These are phyloP conservation scores for Megalopta genalis DNA, from an alignment of 1,140 invertebrate genomes.

Conservation along the genomic window DNA sequence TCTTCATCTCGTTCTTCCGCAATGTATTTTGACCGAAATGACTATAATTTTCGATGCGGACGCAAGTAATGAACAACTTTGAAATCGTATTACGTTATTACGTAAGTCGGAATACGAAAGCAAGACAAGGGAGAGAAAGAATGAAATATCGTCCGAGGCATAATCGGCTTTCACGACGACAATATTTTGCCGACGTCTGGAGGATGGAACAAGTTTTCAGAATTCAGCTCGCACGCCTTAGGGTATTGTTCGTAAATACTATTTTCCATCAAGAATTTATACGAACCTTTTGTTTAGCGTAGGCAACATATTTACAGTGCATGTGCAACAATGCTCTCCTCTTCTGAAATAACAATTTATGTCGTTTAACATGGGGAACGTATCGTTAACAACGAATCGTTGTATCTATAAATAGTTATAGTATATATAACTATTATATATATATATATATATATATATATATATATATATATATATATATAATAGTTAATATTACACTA, in stretches of 20 bases:
- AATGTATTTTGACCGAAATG: neutral
- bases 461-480: too few species aligned
- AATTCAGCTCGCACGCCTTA: neutral
- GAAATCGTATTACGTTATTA: constrained; percentile 48
- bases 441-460: too few species aligned
- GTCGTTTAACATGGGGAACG: too few species aligned
- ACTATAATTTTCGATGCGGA: constrained; percentile 34
- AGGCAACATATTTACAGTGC: too few species aligned
- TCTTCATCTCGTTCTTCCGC: too few species aligned
- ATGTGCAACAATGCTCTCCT: too few species aligned
- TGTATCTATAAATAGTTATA: too few species aligned
- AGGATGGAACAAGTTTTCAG: neutral
- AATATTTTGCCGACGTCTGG: constrained; percentile 3
- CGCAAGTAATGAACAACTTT: constrained; percentile 49
- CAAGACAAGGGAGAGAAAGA: constrained; percentile 32
- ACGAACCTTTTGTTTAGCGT: neutral
- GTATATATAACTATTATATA: too few species aligned
- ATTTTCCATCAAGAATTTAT: neutral
- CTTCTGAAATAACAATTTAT: too few species aligned
- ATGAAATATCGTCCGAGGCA: constrained; percentile 27
- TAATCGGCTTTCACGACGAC: constrained; percentile 36
- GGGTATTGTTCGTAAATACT: neutral
- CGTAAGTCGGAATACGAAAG: constrained; percentile 34
- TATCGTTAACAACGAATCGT: too few species aligned
- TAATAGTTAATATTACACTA: too few species aligned